A percentile compares a stretch with the other conserved stretches of the same genome.
Conservation (phyloP, 2,888 invertebrate genomes). For the Agrilus mali region DNA sequence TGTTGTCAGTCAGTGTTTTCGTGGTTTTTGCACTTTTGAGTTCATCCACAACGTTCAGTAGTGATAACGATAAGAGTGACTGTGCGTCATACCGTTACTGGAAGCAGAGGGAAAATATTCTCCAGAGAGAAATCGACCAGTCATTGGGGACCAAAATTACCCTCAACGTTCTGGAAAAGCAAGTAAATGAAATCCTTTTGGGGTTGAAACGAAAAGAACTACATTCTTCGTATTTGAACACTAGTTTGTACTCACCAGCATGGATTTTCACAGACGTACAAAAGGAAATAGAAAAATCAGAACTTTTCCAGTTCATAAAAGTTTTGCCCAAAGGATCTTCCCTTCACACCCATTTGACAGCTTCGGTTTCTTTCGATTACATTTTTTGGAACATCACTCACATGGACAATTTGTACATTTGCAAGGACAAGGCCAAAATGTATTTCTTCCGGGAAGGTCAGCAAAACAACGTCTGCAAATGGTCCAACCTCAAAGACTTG, state of each 20-base stretch:
- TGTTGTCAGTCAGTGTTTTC: no score
- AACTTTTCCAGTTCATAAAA: conserved; percentile 49
- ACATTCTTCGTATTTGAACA: conserved; percentile 5
- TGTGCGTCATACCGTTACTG: conserved; percentile 8
- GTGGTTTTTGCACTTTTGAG: no score
- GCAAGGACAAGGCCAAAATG: conserved; percentile 25
- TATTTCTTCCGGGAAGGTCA: conserved; percentile 23
- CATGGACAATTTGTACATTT: conserved; percentile 44
- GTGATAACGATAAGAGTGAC: no score
- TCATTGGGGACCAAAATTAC: conserved; percentile 11
- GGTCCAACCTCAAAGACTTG: conserved; percentile 38
- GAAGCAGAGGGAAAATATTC: conserved; percentile 6
- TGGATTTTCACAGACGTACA: conserved; percentile 49
- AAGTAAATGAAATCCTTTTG: conserved; percentile 12
- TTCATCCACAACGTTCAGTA: no score
- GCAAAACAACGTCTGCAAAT: conserved; percentile 26
- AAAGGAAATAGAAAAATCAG: conserved; percentile 42
- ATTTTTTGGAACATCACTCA: conserved; percentile 49
- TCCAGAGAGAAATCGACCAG: conserved; percentile 9
- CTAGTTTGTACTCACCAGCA: conserved; percentile 41
- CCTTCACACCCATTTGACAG: conserved; percentile 56
- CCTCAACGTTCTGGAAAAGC: conserved; percentile 12
- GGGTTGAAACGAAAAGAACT: conserved; percentile 13
- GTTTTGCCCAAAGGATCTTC: conserved; percentile 61
- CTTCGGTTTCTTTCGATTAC: conserved; percentile 47